Base-by-base conservation (phyloP, 2,888 invertebrate species). In the Sphaerophoria rueppellii region DNA sequence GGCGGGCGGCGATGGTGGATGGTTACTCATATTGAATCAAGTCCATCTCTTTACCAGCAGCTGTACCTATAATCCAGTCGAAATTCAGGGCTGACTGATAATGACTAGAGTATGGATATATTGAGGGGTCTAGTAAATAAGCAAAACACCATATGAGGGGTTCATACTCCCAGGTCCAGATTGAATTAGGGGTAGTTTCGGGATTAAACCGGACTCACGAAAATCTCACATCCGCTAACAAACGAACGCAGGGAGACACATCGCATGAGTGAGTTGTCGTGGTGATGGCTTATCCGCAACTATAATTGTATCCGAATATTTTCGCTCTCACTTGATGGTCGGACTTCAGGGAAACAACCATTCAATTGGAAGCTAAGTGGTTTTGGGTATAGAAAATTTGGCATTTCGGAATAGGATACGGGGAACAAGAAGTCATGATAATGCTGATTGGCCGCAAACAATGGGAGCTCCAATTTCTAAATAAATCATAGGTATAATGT, bases 151-250 rank as follows among this genome's bases (percentile, higher is more conserved):
- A 54, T 24, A 24, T 12, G 1, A 12, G 74, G 55, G 65, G 50
- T 7, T 32, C 50, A 50, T 35, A 52, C 54, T 16, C 14, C 34
- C 48, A 48, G 55, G 24, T 35, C 37, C 71, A 77, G 72, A 85
- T 85, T 77, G 65, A 81, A 80, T 85, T 77, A 81, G 60, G 85
- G 81, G 85, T 85, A 73, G 85, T 60, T 81, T 79, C 24, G 37
- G 65, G 4, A 74, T 46, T 11, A 43, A 32, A 71, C 67, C 61
- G 69, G 7, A n/a, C 57, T 46, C 7, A 67, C 55, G 65, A n/a
- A 40, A 16, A 0, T 12, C 16, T 14, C 14, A 61, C 54, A 69
- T 24, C 34, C 4, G 37, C 32, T 14, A 34, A n/a, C 14, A 50
- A 24, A 24, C 24, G 2, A 24, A 24, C 1, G 24, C 24, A 24